Conservation (phyloP, 1,140 invertebrate species). For the Papilio xuthus region DNA sequence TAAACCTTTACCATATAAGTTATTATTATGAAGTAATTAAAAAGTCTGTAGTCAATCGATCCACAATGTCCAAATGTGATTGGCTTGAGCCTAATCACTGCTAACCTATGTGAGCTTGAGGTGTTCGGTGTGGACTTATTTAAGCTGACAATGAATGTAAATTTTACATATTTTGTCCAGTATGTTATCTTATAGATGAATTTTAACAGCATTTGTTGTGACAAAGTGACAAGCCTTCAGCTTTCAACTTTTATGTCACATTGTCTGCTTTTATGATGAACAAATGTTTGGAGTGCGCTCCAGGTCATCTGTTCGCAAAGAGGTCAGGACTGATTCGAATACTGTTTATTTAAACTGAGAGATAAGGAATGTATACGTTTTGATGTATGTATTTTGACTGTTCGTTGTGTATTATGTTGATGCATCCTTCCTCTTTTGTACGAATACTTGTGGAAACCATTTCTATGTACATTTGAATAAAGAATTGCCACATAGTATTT, state of each 20-base stretch:
- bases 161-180: too few relatives aligned
- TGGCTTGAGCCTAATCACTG: too few relatives aligned
- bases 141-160: too few relatives aligned
- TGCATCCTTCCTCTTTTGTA: neutral
- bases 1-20: neutral
- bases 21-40: too few relatives aligned
- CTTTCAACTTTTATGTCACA: slow-evolving; percentile 14
- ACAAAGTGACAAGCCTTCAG: neutral
- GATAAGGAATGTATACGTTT: neutral
- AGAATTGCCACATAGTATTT: neutral
- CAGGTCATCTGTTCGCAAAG: slow-evolving; percentile 22
- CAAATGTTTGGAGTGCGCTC: slow-evolving; percentile 12
- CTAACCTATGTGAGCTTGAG: too few relatives aligned
- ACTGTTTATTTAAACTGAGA: slow-evolving; percentile 10
- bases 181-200: neutral
- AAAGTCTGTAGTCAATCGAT: neutral
- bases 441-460: neutral
- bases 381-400: neutral
- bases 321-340: slow-evolving; percentile 1
- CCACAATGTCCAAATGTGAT: too few relatives aligned
- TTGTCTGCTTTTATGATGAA: slow-evolving; percentile 27
- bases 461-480: neutral
- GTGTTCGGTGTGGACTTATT: too few relatives aligned
- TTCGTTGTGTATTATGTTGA: neutral
- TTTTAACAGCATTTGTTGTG: neutral